Evolutionary conservation across 2,888 invertebrate species (phyloP), one percentile per base, ranked within the genome.

Genomic region (Melinaea marsaeus): DNA sequence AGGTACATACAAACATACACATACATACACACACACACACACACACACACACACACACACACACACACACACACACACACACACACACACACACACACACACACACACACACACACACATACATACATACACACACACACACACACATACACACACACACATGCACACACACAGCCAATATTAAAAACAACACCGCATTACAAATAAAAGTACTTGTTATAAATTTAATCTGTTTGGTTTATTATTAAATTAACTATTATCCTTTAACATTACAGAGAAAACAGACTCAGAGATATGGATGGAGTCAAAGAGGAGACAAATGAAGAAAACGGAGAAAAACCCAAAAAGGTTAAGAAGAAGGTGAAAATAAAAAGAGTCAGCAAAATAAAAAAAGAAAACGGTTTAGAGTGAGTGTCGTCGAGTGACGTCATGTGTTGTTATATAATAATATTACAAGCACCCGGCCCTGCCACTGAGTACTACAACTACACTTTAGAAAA

Each of bases 291-390:
- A 11, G 57, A 60, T n/a, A 32, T 45, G 7, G 61, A 64, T n/a
- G 64, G 55, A 3, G 2, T 61, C 0, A 48, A 48, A 6, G 37
- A 33, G 13, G 62, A 65, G 7, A 45, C 61, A 2, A 69, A 64
- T 3, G 66, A 69, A 54, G 58, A 46, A 0, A 80, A 75, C 61
- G 80, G 73, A 65, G 84, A 75, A 65, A 82, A 72, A 0, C 81
- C 76, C 62, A 69, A 69, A 13, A 79, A 75, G 60, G 68, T 68
- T 0, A 81, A 75, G 57, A 77, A 76, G 57, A 79, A 73, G 64
- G 69, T 55, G 59, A 75, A 66, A 60, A 61, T 65, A 61, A 57
- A 48, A 54, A 62, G 58, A 59, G 35, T 45, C 4, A 11, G 51
- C 22, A 58, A 61, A 33, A 64, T 34, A 22, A 63, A 47, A 54